These are phyloP conservation scores for Drepana arcuata DNA, from an alignment of 1,140 invertebrate genomes.

Conservation along the genomic window DNA sequence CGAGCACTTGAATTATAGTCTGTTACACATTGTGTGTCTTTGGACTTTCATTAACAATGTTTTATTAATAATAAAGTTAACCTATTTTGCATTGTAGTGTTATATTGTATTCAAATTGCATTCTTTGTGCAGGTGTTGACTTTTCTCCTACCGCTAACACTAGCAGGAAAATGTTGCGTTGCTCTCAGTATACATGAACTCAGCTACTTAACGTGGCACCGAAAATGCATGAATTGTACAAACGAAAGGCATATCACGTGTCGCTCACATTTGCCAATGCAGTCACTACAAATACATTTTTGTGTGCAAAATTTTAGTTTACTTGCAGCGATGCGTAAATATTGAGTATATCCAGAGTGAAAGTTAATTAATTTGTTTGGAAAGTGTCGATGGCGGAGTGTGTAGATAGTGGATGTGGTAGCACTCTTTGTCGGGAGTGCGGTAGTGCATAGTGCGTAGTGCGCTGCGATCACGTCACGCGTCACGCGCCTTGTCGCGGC, in stretches of 20 bases:
- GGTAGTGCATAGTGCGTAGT: conserved; percentile 1
- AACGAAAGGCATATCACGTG: conserved; percentile 36
- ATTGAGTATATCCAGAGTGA: conserved; percentile 16
- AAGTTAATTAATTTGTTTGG: conserved; percentile 55
- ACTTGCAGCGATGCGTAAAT: too few relatives aligned
- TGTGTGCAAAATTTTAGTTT: too few relatives aligned
- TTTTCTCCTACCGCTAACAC: conserved; percentile 65
- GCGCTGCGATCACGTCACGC: conserved; percentile 3
- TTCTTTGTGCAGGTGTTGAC: conserved; percentile 68
- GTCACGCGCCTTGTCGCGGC: conserved; percentile 2
- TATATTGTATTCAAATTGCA: conserved; percentile 58
- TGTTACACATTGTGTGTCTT: conserved; percentile 40
- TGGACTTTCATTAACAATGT: conserved; percentile 44
- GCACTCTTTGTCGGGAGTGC: conserved; percentile 19
- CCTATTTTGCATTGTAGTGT: conserved; percentile 65
- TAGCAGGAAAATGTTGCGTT: conserved; percentile 70
- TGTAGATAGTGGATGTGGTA: conserved; percentile 64
- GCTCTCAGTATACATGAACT: conserved; percentile 46
- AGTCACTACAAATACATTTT: too few relatives aligned
- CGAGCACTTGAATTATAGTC: conserved; percentile 16
- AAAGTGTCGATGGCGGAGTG: conserved; percentile 37
- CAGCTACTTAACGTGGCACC: conserved; percentile 30
- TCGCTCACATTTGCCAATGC: conserved; percentile 35
- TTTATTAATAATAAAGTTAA: conserved; percentile 48
- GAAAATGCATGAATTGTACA: conserved; percentile 49